Evolutionary conservation across 37 sponge, comb jelly and placozoan genomes (phyloP), one percentile per base, ranked within the genome.

Genomic region (Aphrocallistes beatrix): DNA sequence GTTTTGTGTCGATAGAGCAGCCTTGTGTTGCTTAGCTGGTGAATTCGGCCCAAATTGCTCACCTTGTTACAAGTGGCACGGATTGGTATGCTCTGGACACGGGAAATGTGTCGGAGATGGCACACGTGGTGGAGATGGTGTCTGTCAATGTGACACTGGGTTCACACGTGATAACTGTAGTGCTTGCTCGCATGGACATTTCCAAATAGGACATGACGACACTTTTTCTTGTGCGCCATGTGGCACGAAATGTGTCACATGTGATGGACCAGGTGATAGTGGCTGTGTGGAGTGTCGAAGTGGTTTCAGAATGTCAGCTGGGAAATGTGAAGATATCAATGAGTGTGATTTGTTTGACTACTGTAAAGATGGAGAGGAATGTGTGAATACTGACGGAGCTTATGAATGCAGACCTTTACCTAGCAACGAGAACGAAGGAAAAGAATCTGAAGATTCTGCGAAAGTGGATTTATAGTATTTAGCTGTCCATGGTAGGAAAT

Each of bases 81-180:
- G 34, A 6, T 25, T 3, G 34, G 34, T 60, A 25, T 60, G 75
- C 21, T 60, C 75, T 13, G 75, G 75, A 30, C 34, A 13, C 34
- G 75, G 75, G 34, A 60, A 60, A 60, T 60, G 75, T 60, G 75
- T 60, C 34, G 75, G 75, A 60, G n/a, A 30, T 60, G 75, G 75
- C 75, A 60, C 75, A 60, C 75, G 75, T 3, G 75, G 75, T 28
- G 75, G 75, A 3, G 21, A 3, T 60, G 75, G 75, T 32, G 10
- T 28, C 6, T 60, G 75, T 30, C 75, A 60, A 19, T 60, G 75
- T 60, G 75, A 60, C 34, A 60, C 75, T 25, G 75, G 75, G 32
- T 60, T 25, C 75, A 21, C 32, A 60, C 75, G 3, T 30, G 21
- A 60, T 60, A 60, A 60, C 75, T 60, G 75, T 13, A 60, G 32